Evolutionary conservation across 2,113 vertebrate species (phyloP).

Genomic region (Scolopax mira): DNA sequence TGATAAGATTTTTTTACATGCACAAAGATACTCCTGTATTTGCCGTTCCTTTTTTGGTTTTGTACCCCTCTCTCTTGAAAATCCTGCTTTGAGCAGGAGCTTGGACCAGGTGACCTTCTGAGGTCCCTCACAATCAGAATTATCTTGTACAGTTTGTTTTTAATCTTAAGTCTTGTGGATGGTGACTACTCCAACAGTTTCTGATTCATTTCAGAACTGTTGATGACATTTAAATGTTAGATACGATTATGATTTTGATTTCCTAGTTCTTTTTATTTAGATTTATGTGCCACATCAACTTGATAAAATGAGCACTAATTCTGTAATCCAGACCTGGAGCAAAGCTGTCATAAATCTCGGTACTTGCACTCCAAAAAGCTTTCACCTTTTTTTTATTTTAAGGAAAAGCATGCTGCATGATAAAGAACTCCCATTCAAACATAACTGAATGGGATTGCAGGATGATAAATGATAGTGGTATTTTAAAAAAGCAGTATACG

Average conservation of each 20-base stretch:
- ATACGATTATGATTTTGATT: not conserved
- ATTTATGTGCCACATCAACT: not conserved
- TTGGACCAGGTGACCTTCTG: not conserved
- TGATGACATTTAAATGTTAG: not conserved
- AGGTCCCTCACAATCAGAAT: not conserved
- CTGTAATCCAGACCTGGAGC: not conserved
- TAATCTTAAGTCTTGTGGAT: not conserved
- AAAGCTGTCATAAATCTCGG: not conserved
- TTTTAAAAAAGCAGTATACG: not conserved
- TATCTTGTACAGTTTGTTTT: not conserved
- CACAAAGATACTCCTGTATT: not conserved
- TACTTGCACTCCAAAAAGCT: not conserved
- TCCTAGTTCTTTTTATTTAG: not conserved
- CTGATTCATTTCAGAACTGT: not conserved
- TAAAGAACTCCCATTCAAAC: not conserved
- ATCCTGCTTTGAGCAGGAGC: not conserved
- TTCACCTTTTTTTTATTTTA: not conserved
- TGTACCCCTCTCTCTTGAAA: not conserved
- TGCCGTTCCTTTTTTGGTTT: not conserved
- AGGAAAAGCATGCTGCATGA: not conserved
- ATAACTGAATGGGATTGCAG: not conserved
- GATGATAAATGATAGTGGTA: not conserved
- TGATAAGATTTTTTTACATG: not conserved
- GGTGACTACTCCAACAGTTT: not conserved
- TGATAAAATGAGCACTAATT: not conserved